Evolutionary conservation across 1,140 invertebrate genomes (phyloP).

Genomic region (Sminthurides bifidus): DNA sequence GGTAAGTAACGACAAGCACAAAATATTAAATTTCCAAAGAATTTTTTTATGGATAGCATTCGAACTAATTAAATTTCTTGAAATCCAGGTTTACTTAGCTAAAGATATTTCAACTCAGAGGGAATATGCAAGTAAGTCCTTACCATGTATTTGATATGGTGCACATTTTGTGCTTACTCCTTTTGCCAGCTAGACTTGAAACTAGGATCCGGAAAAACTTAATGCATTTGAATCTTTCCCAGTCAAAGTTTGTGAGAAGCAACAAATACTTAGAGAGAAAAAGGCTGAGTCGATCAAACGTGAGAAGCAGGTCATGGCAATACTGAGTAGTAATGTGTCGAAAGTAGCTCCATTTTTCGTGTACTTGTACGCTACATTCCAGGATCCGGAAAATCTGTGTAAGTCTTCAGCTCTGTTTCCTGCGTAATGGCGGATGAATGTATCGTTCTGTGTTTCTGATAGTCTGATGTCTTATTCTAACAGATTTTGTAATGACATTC

Average conservation of each 20-base stretch:
- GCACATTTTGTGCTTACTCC: not conserved
- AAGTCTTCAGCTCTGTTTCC: slow-evolving; percentile 28
- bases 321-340: slow-evolving; percentile 48
- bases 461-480: not conserved
- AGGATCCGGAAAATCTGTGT: slow-evolving; percentile 81
- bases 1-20: slow-evolving; percentile 42
- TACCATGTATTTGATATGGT: not conserved
- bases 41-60: not conserved
- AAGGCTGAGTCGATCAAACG: slow-evolving; percentile 86
- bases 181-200: not conserved
- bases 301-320: slow-evolving; percentile 80
- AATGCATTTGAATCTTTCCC: not conserved
- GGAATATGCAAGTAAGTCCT: slow-evolving; percentile 82
- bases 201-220: not conserved
- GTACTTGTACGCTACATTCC: slow-evolving; percentile 89
- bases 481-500: slow-evolving; percentile 89
- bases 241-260: slow-evolving; percentile 95
- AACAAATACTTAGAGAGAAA: slow-evolving; percentile 78
- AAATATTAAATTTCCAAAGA: not conserved
- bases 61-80: not conserved
- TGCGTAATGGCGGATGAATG: not conserved
- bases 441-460: not conserved
- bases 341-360: slow-evolving; percentile 67
- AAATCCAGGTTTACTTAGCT: slow-evolving; percentile 19
- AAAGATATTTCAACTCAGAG: slow-evolving; percentile 58